These are phyloP conservation scores for Astatotilapia flaviijosephi DNA, from an alignment of 2,113 vertebrate species.

Conservation along the genomic window DNA sequence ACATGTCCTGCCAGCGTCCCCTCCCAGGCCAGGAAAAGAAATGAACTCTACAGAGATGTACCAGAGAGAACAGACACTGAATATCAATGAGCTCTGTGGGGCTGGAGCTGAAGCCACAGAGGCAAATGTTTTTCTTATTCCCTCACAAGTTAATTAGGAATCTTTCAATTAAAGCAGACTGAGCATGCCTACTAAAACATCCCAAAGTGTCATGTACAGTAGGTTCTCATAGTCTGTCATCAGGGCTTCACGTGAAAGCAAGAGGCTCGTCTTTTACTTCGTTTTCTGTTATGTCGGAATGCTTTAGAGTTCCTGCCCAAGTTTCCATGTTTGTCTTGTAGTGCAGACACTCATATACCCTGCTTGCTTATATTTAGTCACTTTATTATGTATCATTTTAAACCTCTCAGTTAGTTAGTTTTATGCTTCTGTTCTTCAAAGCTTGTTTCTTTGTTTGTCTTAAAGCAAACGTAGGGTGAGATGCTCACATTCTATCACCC, in stretches of 20 bases:
- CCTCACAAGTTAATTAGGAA: constrained; percentile 78
- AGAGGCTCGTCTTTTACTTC: constrained; percentile 55
- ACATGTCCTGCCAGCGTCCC: constrained; percentile 31
- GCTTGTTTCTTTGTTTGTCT: constrained; percentile 34
- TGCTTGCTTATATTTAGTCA: constrained; percentile 88
- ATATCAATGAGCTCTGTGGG: constrained; percentile 53
- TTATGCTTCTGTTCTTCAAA: constrained; percentile 76
- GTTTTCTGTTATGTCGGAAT: constrained; percentile 59
- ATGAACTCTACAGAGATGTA: constrained; percentile 14
- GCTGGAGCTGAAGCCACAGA: constrained; percentile 68
- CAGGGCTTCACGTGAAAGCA: constrained; percentile 67
- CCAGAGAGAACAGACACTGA: constrained; percentile 32
- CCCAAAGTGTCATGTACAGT: constrained; percentile 66
- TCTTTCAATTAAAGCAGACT: constrained; percentile 70
- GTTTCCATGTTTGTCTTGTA: constrained; percentile 61
- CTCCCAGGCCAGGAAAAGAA: constrained; percentile 37
- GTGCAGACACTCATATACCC: constrained; percentile 74
- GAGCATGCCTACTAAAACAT: constrained; percentile 71
- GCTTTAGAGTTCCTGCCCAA: constrained; percentile 57
- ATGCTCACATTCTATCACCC: constrained; percentile 66
- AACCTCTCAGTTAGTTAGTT: constrained; percentile 62
- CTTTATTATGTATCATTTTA: constrained; percentile 77
- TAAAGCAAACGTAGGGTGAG: constrained; percentile 71
- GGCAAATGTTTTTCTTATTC: constrained; percentile 59
- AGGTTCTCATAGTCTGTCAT: constrained; percentile 69